Base-by-base conservation (phyloP, 2,888 invertebrate genomes). In the Hanleya hanleyi region DNA sequence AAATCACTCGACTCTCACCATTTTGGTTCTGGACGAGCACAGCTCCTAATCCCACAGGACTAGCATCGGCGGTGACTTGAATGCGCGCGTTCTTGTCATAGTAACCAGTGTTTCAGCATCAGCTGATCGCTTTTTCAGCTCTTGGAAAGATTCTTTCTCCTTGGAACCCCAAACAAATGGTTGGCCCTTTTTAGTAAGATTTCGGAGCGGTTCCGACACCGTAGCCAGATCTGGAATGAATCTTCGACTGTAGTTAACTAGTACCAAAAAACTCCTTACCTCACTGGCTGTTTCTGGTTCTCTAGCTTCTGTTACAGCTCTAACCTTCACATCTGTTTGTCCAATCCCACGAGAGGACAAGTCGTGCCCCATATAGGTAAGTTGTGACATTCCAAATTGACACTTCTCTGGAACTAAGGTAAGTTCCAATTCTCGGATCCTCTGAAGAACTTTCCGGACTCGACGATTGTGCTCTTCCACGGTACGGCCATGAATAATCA, bases 391-490 rank as follows among this genome's bases (percentile, higher is more conserved):
- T 32, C 71, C 72, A 62, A 81, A 79, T 70, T 77, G 32, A 70
- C 78, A 80, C 66, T 81, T 81, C 1, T 74, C 70, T 64, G n/a
- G 22, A 68, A 78, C 79, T n/a, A 81, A 32, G 1, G 76, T 82
- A 1, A 82, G 29, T n/a, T 75, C 73, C 26, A 74, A 71, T 18
- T 72, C 75, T 37, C 51, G 36, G 9, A 82, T 26, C 29, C 51
- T 49, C n/a, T 76, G 33, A 49, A 83, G 61, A 9, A 76, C 69
- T 12, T 65, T 62, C 1, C 62, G 3, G 22, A 82, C 35, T 50
- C 76, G 26, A n/a, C 50, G 12, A 57, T 77, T 71, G 65, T 80
- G 80, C 36, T 82, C 76, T 62, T 75, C 38, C 9, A 49, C 22
- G 49, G 49, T 70, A 37, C 35, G 33, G 6, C 78, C 78, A 77